Conservation (phyloP, 2,113 vertebrate genomes). For the Cygnus buccinator region DNA sequence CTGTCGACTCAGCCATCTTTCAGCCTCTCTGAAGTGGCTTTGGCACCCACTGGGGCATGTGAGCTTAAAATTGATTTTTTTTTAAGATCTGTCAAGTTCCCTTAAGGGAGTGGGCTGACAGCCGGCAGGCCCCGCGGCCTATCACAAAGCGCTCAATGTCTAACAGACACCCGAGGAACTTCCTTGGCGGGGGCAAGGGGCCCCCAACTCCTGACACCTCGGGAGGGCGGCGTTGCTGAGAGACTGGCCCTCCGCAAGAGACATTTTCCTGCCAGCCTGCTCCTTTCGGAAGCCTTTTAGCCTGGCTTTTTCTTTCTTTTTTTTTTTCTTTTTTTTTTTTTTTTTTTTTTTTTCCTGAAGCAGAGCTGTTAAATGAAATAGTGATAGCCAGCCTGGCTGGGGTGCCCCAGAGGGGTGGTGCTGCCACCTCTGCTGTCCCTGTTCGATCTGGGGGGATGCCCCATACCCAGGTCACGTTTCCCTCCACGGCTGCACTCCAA, state of each 20-base stretch:
- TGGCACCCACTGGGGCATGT: slow-evolving; percentile 95
- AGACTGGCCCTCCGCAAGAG: slow-evolving; percentile 72
- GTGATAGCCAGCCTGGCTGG: neutral
- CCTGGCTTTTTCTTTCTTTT: neutral
- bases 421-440: neutral
- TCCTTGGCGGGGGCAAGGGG: slow-evolving; percentile 76
- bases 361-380: neutral
- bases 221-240: slow-evolving; percentile 81
- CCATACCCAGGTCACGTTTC: neutral
- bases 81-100: slow-evolving; percentile 91
- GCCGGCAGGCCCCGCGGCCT: slow-evolving; percentile 82
- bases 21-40: slow-evolving; percentile 93
- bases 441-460: fast-evolving
- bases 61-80: slow-evolving; percentile 96
- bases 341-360: neutral
- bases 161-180: slow-evolving; percentile 88
- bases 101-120: slow-evolving; percentile 91
- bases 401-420: neutral
- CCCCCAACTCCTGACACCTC: slow-evolving; percentile 78
- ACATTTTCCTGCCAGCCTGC: slow-evolving; percentile 66
- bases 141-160: slow-evolving; percentile 83
- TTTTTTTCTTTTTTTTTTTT: neutral
- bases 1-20: slow-evolving; percentile 94
- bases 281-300: slow-evolving; percentile 49
- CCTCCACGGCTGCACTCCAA: neutral